Evolutionary conservation across 1,140 invertebrate genomes (phyloP).

Genomic region (Geopemphigus sp.): DNA sequence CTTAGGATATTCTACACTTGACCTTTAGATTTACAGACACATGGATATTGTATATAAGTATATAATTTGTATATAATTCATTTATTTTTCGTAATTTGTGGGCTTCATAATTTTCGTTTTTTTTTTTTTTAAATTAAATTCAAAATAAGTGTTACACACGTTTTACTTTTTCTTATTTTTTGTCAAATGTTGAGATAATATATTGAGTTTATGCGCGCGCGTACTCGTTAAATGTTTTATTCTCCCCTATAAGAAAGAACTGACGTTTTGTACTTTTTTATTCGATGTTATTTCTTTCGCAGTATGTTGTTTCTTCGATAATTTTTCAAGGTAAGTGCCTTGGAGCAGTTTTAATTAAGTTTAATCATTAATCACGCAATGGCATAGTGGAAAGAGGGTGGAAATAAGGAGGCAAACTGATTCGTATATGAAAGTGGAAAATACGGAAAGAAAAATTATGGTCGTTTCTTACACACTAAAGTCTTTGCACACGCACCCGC

Average conservation of each 20-base stretch:
- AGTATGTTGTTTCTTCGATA: constrained; percentile 19
- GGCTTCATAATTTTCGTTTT: too few relatives aligned
- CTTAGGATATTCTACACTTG: too few relatives aligned
- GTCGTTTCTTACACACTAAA: constrained; percentile 11
- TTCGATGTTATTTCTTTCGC: constrained; percentile 10
- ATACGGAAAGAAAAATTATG: constrained; percentile 41
- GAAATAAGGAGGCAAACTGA: background rate
- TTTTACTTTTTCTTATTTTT: too few relatives aligned
- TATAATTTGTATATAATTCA: too few relatives aligned
- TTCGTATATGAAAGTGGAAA: constrained; percentile 13
- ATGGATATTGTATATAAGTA: too few relatives aligned
- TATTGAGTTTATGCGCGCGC: too few relatives aligned
- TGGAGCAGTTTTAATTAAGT: constrained; percentile 36
- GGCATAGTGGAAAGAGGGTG: background rate
- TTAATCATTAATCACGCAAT: constrained; percentile 38
- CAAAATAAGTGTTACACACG: too few relatives aligned
- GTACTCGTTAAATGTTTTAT: constrained; percentile 2
- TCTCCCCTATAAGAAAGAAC: background rate
- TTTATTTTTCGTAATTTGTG: too few relatives aligned
- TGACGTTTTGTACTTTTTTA: background rate
- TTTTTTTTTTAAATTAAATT: too few relatives aligned
- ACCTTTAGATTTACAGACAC: too few relatives aligned
- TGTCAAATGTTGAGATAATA: too few relatives aligned
- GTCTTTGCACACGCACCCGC: background rate
- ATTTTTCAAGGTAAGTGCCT: constrained; percentile 10